Evolutionary conservation across 2,797 vertebrate species (phyloP).

Genomic region (Pristis pectinata): DNA sequence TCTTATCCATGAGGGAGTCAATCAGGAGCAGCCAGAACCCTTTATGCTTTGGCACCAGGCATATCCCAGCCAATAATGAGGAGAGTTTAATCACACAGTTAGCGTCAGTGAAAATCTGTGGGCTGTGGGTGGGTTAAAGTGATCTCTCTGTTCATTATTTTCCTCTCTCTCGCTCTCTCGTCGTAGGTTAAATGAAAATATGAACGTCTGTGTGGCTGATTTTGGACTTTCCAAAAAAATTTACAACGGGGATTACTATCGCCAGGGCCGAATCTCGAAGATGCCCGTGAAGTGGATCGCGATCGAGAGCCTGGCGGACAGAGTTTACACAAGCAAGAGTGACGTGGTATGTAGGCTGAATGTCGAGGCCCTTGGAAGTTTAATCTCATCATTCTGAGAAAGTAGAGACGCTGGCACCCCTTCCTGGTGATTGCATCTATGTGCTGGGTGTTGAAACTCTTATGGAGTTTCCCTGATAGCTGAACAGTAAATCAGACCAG

Average conservation of each 20-base stretch:
- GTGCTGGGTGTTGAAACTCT: no score
- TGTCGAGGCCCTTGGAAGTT: neutral
- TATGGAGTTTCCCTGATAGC: no score
- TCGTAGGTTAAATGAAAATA: slow-evolving; percentile 82
- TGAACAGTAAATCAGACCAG: no score
- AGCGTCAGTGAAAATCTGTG: neutral
- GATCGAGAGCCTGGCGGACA: slow-evolving; percentile 82
- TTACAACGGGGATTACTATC: slow-evolving; percentile 86
- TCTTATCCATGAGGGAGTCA: neutral
- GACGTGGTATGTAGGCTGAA: slow-evolving; percentile 67
- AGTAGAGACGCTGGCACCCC: no score
- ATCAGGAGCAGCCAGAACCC: neutral
- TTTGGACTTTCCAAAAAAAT: slow-evolving; percentile 92
- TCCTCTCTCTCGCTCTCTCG: no score
- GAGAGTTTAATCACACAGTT: neutral
- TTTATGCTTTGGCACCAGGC: neutral
- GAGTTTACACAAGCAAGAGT: slow-evolving; percentile 86
- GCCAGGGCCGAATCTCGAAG: slow-evolving; percentile 84
- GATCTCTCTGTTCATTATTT: neutral
- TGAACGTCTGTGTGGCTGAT: slow-evolving; percentile 85
- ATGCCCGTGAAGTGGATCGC: slow-evolving; percentile 95
- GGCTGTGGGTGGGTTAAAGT: neutral
- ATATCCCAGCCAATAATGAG: neutral
- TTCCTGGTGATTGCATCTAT: no score
- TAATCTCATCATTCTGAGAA: no score